Base-by-base conservation (phyloP, 2,113 vertebrate genomes). In the Bucco capensis region DNA sequence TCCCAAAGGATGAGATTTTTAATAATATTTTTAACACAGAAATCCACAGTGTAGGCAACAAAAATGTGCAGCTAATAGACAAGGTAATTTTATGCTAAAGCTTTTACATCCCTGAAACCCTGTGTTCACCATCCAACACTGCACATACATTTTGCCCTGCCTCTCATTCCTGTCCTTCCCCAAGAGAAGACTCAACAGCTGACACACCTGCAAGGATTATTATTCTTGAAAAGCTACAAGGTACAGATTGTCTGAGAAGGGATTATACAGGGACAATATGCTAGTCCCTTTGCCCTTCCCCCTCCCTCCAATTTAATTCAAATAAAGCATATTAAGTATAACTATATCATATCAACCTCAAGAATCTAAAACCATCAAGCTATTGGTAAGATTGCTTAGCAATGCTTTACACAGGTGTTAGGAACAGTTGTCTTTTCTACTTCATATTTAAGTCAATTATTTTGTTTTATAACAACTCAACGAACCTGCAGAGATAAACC, bases 161-260 rank as follows among this genome's bases (percentile, higher is more conserved):
- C 50, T 38, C 83, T 1, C 1, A 49, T 54, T 31, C 57, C 40
- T 21, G 46, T 30, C 28, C 73, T 66, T 13, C 14, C 65, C 24
- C 73, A 69, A 22, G 3, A 82, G 22, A 65, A 69, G 49, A 61
- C 49, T 75, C 40, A 74, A n/a, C 25, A 61, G 54, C 12, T 53
- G 81, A 79, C 81, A 23, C 42, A 92, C 71, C 86, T 89, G n/a
- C 40, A 79, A 90, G 86, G 91, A 95, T 95, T 92, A 94, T 12
- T 57, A 25, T 53, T 75, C 89, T 90, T 92, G 82, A 86, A 71
- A 86, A 89, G 47, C 42, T 54, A 58, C 31, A 81, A 90, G 40
- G 95, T 50, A 80, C 54, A 77, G 61, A 82, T 92, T 65, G 50
- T 82, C 89, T 92, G 31, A 93, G 87, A 92, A 72, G 66, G 31